Evolutionary conservation across 2,888 invertebrate species (phyloP), one percentile per base, ranked within the genome.

Genomic region (Cheilosia pagana): DNA sequence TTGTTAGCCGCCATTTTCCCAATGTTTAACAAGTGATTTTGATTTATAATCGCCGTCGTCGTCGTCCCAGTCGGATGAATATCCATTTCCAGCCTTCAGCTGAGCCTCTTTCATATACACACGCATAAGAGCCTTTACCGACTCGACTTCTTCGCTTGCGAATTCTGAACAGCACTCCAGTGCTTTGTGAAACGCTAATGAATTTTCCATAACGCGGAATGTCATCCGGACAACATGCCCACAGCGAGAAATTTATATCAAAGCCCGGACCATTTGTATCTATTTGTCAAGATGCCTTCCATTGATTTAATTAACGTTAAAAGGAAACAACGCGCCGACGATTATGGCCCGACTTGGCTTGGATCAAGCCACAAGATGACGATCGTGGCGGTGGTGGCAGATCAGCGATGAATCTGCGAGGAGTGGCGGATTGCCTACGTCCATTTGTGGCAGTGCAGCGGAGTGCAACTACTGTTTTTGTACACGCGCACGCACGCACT

Each of bases 201-300:
- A 85, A 85, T 85, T 85, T 85, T 81, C 85, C 79, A 85, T 85
- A 85, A 81, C 71, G 81, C 81, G 75, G 79, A 85, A 85, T 85
- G 85, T 67, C 81, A 81, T 71, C 71, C 60, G 75, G 79, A 62
- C 79, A 75, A 79, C 71, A 79, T 75, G 71, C 85, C 70, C 71
- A 67, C 79, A 76, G 75, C 65, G 79, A 75, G 81, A 85, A 76
- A 78, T 76, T 67, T 85, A 85, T 76, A 79, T 76, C 75, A 71
- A 75, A 67, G 45, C 68, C 74, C 71, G 65, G 67, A 85, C 85
- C 85, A 85, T 85, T 85, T 85, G 85, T 85, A 85, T 85, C 85
- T 85, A 85, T 85, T 85, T 85, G 85, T 85, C 85, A 85, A 85
- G 85, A 85, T 85, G 85, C 85, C 85, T 85, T 81, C 79, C 75